Evolutionary conservation across 2,888 invertebrate genomes (phyloP), one percentile per base, ranked within the genome.

Genomic region (Melinaea marsaeus): DNA sequence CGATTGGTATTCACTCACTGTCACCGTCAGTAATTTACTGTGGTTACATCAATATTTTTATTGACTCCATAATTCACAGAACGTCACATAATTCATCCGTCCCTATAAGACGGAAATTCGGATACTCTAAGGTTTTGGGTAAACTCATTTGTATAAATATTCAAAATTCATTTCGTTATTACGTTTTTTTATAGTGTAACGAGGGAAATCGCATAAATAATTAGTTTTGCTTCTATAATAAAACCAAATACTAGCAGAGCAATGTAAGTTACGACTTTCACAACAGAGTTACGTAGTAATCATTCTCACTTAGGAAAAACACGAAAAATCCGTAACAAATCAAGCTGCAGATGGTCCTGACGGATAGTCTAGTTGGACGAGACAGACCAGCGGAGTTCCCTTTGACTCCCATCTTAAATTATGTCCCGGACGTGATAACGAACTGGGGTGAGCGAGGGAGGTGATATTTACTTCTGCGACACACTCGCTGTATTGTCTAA

Each of bases 361-460:
- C 72, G 72, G 70, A 73, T 70, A 63, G 67, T 64, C 51, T 59
- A 57, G 61, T 42, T 48, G 45, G 65, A 60, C 60, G 64, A 64
- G 66, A 66, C 64, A 59, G 66, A 64, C 66, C 62, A 68, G 63
- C 69, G 66, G 62, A 67, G 69, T 72, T 74, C 81, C 80, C 75
- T 75, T 76, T 74, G 74, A 75, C 74, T 75, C 71, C 68, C 72
- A 80, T 83, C 87, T 86, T 88, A 88, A 89, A 88, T 88, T 86
- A 89, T 88, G 86, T 88, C 82, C 84, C 80, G 84, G 78, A 87
- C 88, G 89, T 89, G 89, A 86, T 88, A 86, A 86, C 86, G 85
- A 84, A 78, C 67, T 61, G 65, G 69, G 62, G 66, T 62, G 47
- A 55, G n/a, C 34, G 37, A 55, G 54, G 57, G 35, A 56, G 58